Evolutionary conservation across 2,888 invertebrate genomes (phyloP).

Genomic region (Dynastes grantii): DNA sequence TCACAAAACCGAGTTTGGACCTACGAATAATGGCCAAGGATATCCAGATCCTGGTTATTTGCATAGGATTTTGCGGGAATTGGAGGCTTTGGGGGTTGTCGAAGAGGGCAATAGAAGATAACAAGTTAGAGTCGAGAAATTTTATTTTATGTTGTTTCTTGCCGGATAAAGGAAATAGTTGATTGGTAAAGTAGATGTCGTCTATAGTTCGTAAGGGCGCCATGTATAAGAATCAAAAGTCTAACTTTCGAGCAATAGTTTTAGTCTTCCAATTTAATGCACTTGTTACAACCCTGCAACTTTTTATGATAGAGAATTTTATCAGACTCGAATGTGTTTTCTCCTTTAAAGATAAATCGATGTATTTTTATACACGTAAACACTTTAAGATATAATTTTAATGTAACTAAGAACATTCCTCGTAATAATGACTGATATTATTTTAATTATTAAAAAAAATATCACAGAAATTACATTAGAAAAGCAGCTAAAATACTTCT

Average conservation of each 20-base stretch:
- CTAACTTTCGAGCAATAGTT: background rate
- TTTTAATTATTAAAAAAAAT: background rate
- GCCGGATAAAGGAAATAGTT: too few species aligned
- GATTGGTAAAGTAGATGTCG: too few species aligned
- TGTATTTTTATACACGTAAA: background rate
- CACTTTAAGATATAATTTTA: background rate
- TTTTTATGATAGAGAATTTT: background rate
- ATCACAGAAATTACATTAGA: background rate
- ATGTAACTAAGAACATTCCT: background rate
- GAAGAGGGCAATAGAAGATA: constrained; percentile 66
- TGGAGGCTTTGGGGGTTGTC: constrained; percentile 75
- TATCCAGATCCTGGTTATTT: constrained; percentile 87
- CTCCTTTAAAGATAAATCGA: background rate
- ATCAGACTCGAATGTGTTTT: background rate
- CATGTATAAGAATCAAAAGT: too few species aligned
- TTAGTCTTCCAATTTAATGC: constrained; percentile 20
- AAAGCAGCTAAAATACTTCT: constrained; percentile 17
- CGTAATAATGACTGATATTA: background rate
- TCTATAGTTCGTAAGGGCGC: too few species aligned
- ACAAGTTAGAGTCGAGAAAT: too few species aligned
- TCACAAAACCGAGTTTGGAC: constrained; percentile 85
- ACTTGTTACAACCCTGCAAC: constrained; percentile 15
- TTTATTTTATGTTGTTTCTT: background rate
- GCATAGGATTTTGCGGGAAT: constrained; percentile 76
- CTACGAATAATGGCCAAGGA: constrained; percentile 74